Conservation (phyloP, 2,113 vertebrate genomes). For the Pitta sordida region DNA sequence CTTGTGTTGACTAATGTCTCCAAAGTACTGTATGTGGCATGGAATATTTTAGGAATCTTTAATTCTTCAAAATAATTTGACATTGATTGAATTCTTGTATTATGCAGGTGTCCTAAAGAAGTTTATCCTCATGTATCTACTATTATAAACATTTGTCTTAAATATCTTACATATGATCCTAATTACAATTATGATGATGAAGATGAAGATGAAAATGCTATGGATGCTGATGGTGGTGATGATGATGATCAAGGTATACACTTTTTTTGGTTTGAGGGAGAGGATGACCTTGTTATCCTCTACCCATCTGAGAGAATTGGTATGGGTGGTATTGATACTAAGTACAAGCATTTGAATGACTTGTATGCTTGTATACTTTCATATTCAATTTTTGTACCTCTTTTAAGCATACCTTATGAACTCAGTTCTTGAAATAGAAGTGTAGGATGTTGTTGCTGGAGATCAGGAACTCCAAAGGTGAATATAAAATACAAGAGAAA, state of each 20-base stretch:
- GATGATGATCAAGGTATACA: conserved; percentile 95
- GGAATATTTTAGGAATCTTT: background rate
- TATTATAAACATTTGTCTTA: conserved; percentile 97
- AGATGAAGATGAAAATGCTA: conserved; percentile 97
- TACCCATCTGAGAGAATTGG: background rate
- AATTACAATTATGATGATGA: conserved; percentile 99
- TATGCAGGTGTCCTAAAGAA: conserved; percentile 93
- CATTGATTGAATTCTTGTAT: background rate
- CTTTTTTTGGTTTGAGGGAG: background rate
- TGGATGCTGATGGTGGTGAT: conserved; percentile 95
- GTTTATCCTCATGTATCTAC: conserved; percentile 97
- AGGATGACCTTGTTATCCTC: background rate
- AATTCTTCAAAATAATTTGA: background rate
- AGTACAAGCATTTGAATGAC: background rate
- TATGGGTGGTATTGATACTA: background rate
- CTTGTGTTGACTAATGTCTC: background rate
- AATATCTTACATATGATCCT: conserved; percentile 97
- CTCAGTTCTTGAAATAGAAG: background rate
- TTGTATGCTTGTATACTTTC: background rate
- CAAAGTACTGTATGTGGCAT: background rate
- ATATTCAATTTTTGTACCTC: background rate
- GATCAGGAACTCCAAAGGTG: background rate
- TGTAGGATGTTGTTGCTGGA: background rate
- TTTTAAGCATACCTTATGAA: background rate
- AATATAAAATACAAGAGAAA: background rate